Percentiles rank a stretch among this genome's conserved stretches.
Evolutionary conservation across 2,888 invertebrate genomes (phyloP).

Genomic region (Drosophila barbarae): DNA sequence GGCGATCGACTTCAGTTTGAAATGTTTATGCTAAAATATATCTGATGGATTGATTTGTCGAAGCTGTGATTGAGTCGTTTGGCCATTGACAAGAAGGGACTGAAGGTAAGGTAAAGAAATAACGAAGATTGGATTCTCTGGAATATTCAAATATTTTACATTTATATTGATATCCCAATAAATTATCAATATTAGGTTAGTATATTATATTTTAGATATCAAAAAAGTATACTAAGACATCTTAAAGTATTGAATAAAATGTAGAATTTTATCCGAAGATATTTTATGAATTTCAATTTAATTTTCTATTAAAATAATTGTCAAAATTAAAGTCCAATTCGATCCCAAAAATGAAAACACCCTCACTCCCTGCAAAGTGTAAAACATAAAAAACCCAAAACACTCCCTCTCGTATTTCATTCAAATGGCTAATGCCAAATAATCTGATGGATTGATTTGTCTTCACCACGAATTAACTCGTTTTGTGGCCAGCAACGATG

Average conservation of each 20-base stretch:
- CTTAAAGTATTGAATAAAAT: too few relatives aligned
- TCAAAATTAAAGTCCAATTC: background rate
- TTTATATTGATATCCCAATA: too few relatives aligned
- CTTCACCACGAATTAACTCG: slow-evolving; percentile 36
- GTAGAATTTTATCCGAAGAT: too few relatives aligned
- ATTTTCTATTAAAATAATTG: background rate
- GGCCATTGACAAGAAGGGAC: slow-evolving; percentile 48
- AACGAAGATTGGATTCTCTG: slow-evolving; percentile 16
- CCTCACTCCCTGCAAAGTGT: background rate
- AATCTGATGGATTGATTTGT: slow-evolving; percentile 48
- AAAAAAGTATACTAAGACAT: too few relatives aligned
- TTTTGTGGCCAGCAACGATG: slow-evolving; percentile 26
- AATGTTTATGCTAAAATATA: slow-evolving; percentile 50
- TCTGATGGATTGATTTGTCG: slow-evolving; percentile 68
- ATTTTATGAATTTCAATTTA: background rate
- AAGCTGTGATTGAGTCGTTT: slow-evolving; percentile 62
- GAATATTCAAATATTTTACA: too few relatives aligned
- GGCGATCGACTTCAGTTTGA: slow-evolving; percentile 32
- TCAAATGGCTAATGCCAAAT: slow-evolving; percentile 43
- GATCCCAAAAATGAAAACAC: background rate
- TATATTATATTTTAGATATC: too few relatives aligned
- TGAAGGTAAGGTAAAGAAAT: slow-evolving; percentile 3
- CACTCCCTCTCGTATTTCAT: slow-evolving; percentile 25
- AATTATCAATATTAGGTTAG: too few relatives aligned
- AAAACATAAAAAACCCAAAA: background rate